A percentile compares a stretch with the other conserved stretches of the same genome.
Conservation (phyloP, 2,888 invertebrate species). For the Piscicola geometra region DNA sequence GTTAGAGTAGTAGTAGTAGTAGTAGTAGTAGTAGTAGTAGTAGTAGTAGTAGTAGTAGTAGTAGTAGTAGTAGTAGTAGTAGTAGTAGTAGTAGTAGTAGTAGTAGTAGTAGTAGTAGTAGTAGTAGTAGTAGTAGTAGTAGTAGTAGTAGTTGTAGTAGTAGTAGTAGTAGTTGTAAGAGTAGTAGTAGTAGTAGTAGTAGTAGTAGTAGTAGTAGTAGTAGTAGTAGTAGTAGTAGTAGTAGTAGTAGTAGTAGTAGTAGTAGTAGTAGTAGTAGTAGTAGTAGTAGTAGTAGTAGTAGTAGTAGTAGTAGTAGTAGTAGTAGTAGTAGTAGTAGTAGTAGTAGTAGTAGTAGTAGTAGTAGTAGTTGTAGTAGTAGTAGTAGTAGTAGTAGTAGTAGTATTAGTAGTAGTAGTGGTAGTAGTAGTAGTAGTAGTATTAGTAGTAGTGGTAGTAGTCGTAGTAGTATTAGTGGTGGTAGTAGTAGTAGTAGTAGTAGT, state of each 20-base stretch:
- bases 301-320: conserved; percentile 26
- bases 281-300: conserved; percentile 15
- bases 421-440: too few relatives aligned
- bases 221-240: conserved; percentile 13
- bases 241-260: conserved; percentile 17
- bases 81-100: conserved; percentile 24
- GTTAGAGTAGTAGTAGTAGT: conserved; percentile 10
- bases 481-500: too few relatives aligned
- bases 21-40: conserved; percentile 24
- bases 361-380: conserved; percentile 14
- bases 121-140: conserved; percentile 25
- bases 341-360: conserved; percentile 24
- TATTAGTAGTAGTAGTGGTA: too few relatives aligned
- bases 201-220: conserved; percentile 8
- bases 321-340: conserved; percentile 24
- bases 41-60: conserved; percentile 24
- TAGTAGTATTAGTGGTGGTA: too few relatives aligned
- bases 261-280: conserved; percentile 20
- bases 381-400: too few relatives aligned
- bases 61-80: conserved; percentile 24
- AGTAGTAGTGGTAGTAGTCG: too few relatives aligned
- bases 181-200: conserved; percentile 8
- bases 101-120: conserved; percentile 25
- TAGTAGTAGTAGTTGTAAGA: conserved; percentile 1
- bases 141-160: conserved; percentile 27